phyloP scores from a whole-genome alignment of 2,113 vertebrate species.

The Chelonoidis abingdonii region DNA sequence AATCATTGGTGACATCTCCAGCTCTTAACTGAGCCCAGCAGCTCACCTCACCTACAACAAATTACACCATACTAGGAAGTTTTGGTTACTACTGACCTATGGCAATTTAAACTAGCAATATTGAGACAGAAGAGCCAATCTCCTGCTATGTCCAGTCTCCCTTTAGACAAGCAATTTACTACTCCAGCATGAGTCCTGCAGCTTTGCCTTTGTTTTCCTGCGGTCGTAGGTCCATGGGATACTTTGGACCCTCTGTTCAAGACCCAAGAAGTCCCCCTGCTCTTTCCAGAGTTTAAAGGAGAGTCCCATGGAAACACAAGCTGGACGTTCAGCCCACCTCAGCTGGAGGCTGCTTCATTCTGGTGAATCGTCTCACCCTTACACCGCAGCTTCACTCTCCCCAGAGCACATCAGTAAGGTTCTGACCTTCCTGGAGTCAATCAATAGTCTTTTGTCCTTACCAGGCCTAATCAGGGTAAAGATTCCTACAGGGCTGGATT shows the following conservation, averaged over 20 bases:
- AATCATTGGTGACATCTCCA: neutral
- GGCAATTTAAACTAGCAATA: neutral
- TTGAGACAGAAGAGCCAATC: neutral
- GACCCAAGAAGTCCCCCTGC: too few relatives aligned
- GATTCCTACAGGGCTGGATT: neutral
- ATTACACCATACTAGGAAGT: neutral
- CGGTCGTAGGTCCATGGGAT: neutral
- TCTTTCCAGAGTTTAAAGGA: neutral
- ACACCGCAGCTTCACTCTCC: neutral
- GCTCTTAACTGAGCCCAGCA: neutral
- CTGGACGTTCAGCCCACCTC: neutral
- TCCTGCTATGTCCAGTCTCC: neutral
- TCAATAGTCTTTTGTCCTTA: neutral
- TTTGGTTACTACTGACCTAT: neutral
- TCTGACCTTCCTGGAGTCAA: neutral
- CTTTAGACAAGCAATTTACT: neutral
- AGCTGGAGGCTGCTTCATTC: neutral
- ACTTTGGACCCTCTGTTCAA: neutral
- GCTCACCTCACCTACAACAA: neutral
- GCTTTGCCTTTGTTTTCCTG: neutral
- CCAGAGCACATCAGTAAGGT: neutral
- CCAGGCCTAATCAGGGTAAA: neutral
- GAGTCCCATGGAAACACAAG: neutral
- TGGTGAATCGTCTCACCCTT: neutral
- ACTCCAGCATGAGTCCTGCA: neutral